Evolutionary conservation across 2,797 vertebrate genomes (phyloP), one percentile per base, ranked within the genome.

Genomic region (Pseudopleuronectes americanus): DNA sequence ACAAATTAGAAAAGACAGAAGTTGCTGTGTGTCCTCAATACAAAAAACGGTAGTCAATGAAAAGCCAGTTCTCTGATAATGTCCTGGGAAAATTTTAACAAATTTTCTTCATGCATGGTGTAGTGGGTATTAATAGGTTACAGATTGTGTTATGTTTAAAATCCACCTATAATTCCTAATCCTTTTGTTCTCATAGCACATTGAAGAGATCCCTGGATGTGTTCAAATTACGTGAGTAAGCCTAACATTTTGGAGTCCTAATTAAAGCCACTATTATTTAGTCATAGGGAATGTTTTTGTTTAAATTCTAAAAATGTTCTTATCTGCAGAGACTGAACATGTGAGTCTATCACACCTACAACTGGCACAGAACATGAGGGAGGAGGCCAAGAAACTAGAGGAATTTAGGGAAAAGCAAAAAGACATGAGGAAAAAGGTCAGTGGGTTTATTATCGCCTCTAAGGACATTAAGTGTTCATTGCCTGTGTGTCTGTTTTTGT

Each of bases 381-480:
- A 98, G 7, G 97, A 99, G 80, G 96, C 95, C 5, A 97, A 93
- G 78, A 99, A 95, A 79, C 93, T 98, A 89, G 98, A 99, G 31
- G 97, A 99, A 9, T 99, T 98, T 90, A 93, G 95, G 86, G 97
- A 98, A 83, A 96, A 93, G 74, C 97, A 99, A 75, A 98, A 96
- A 74, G 93, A 95, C 17, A 87, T 92, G 4, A 90, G 93, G 66
- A 99, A 98, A 62, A 99, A 94, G 96, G 97, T 98, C 31, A 14
- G 82, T 2, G 1, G 5, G 55, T 47, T 47, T 23, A 43, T 45
- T 19, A 16, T 19, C 43, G 14, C 14, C 41, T 17, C 41, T 10
- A 10, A 10, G 8, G 31, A 33, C 9, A 9, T 38, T 10, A 38
- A 12, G 36, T 2, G 3, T 38, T 38, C 12, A 12, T 38, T 38